Percentiles rank a stretch among this genome's conserved stretches.
Evolutionary conservation across 2,113 vertebrate species (phyloP).

Genomic region (Aptenodytes patagonicus): DNA sequence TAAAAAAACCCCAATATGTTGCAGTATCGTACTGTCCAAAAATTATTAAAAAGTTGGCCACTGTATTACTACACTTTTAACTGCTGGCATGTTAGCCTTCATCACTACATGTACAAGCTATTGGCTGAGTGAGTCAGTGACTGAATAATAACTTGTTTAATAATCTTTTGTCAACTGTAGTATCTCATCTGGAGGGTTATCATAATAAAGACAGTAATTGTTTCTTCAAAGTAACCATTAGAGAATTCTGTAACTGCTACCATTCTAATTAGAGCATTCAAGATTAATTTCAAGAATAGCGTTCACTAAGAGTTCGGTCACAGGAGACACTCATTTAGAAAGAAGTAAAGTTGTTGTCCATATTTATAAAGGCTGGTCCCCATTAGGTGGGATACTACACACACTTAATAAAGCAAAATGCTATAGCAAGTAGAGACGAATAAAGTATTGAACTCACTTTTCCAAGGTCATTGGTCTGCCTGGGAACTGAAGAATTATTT

Average conservation of each 20-base stretch:
- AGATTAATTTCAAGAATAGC: not conserved
- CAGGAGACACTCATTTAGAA: not conserved
- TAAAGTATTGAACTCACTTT: not conserved
- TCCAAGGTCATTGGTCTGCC: not conserved
- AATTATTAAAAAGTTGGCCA: not conserved
- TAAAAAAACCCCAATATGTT: not conserved
- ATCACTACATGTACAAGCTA: not conserved
- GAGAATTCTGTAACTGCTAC: conserved; percentile 29
- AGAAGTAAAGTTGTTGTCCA: not conserved
- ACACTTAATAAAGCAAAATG: not conserved
- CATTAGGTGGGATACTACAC: not conserved
- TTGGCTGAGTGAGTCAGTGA: not conserved
- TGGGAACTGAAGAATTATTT: not conserved
- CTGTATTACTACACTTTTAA: not conserved
- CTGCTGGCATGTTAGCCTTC: not conserved
- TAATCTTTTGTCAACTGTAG: conserved; percentile 21
- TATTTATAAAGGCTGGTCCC: not conserved
- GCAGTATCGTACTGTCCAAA: not conserved
- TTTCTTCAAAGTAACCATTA: conserved; percentile 29
- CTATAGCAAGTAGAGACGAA: not conserved
- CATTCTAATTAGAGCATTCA: conserved; percentile 39
- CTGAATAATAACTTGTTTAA: conserved; percentile 40
- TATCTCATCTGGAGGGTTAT: conserved; percentile 34
- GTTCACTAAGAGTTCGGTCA: not conserved
- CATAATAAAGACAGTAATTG: conserved; percentile 39